phyloP scores from a whole-genome alignment of 1,140 invertebrate genomes.

The Hetaerina americana region DNA sequence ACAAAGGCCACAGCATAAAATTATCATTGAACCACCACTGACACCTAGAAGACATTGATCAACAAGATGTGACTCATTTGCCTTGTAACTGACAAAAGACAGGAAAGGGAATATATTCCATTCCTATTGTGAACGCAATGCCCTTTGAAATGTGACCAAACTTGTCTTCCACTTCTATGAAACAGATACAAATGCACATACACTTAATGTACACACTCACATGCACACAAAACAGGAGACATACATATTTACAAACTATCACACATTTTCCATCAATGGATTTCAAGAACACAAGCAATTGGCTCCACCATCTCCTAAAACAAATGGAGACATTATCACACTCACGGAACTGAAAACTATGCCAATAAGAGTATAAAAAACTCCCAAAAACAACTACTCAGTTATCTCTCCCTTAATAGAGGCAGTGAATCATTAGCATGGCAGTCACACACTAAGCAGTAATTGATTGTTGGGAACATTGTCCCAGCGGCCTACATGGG shows the following conservation, averaged over 20 bases:
- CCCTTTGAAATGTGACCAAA: too few species aligned
- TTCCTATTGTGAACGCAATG: too few species aligned
- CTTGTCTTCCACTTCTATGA: neutral
- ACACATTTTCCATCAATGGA: neutral
- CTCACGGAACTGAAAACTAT: neutral
- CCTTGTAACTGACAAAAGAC: too few species aligned
- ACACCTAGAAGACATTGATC: too few species aligned
- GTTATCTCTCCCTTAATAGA: neutral
- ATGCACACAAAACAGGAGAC: neutral
- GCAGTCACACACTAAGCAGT: neutral
- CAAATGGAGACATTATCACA: neutral
- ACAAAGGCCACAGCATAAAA: neutral
- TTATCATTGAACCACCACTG: too few species aligned
- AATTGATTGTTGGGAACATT: neutral
- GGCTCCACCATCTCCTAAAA: neutral
- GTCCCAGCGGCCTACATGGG: neutral
- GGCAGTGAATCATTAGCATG: neutral
- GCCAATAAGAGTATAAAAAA: neutral
- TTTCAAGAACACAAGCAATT: neutral
- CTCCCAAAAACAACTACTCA: neutral
- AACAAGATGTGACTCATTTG: too few species aligned
- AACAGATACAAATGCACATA: neutral
- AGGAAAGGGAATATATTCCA: too few species aligned
- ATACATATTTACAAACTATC: slow-evolving; percentile 1
- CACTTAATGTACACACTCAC: neutral